Evolutionary conservation across 2,797 vertebrate species (phyloP).

Genomic region (Falco rusticolus): DNA sequence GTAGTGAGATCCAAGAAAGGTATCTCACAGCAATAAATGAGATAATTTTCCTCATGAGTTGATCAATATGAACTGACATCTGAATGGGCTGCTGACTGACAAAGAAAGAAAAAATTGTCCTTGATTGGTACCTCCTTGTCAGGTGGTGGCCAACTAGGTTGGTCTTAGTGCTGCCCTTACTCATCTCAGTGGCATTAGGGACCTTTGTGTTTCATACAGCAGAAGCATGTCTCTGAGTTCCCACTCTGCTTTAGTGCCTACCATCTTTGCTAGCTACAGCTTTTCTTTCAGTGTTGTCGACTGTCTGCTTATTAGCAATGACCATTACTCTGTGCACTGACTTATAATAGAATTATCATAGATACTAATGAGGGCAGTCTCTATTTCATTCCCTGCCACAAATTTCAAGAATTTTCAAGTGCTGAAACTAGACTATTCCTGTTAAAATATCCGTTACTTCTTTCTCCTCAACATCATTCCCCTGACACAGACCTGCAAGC

Average conservation of each 20-base stretch:
- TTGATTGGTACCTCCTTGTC: background rate
- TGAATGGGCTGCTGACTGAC: background rate
- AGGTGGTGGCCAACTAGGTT: background rate
- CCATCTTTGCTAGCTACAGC: background rate
- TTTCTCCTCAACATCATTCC: background rate
- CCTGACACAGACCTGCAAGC: background rate
- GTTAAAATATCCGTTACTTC: background rate
- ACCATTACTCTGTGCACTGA: background rate
- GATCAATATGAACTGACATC: background rate
- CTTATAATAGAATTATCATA: background rate
- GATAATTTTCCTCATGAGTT: background rate
- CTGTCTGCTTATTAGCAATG: background rate
- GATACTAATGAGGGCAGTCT: background rate
- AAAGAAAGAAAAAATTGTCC: background rate
- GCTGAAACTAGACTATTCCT: background rate
- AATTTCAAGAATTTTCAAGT: background rate
- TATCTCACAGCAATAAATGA: background rate
- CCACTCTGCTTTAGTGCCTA: background rate
- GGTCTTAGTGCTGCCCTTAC: background rate
- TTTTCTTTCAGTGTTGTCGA: background rate
- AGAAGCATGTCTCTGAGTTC: background rate
- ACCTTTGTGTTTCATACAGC: background rate
- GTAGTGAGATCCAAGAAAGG: background rate
- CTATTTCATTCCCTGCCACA: background rate
- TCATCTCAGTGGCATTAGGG: background rate